Evolutionary conservation across 2,797 vertebrate species (phyloP).

Genomic region (Labroides dimidiatus): DNA sequence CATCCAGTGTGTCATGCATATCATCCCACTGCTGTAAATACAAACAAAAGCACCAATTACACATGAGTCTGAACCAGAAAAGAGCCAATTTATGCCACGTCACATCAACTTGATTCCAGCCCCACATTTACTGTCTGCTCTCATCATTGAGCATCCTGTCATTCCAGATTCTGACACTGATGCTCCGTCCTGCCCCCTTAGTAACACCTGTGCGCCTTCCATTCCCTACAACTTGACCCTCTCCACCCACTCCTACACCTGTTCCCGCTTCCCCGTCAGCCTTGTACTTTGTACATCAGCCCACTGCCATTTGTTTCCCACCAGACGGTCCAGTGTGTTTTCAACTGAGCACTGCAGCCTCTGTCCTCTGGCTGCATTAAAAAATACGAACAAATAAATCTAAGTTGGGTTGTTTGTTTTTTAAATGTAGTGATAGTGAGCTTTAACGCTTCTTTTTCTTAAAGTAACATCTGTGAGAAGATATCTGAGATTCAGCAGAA

Average conservation of each 20-base stretch:
- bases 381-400: too few relatives aligned
- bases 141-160: neutral
- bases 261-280: neutral
- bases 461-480: too few relatives aligned
- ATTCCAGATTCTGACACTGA: neutral
- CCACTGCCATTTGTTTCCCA: neutral
- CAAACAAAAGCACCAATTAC: neutral
- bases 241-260: neutral
- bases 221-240: neutral
- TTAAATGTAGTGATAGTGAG: too few relatives aligned
- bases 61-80: neutral
- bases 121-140: neutral
- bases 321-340: neutral
- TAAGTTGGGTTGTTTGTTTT: too few relatives aligned
- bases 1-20: too few relatives aligned
- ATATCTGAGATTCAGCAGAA: too few relatives aligned
- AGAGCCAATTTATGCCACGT: neutral
- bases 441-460: too few relatives aligned
- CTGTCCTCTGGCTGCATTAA: too few relatives aligned
- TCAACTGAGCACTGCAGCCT: neutral
- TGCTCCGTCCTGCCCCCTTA: neutral
- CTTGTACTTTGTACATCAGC: neutral
- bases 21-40: neutral
- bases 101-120: neutral
- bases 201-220: neutral